Evolutionary conservation across 2,888 invertebrate species (phyloP).

Genomic region (Xanthorhoe spadicearia): DNA sequence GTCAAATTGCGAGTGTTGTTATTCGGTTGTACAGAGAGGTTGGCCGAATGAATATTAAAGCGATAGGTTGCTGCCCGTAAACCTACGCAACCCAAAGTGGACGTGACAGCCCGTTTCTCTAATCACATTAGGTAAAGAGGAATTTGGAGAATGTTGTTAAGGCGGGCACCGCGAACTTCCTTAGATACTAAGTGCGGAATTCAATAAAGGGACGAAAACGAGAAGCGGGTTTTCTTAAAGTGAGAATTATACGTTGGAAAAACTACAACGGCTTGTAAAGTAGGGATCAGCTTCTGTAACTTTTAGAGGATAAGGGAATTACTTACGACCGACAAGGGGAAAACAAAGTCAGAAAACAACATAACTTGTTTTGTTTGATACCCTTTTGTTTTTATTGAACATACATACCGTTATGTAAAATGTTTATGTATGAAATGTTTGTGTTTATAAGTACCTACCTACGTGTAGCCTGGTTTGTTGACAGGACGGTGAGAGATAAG

Average conservation of each 20-base stretch:
- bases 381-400: constrained; percentile 50
- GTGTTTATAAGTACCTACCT: background rate
- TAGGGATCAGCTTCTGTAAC: constrained; percentile 68
- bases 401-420: constrained; percentile 38
- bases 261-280: constrained; percentile 62
- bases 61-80: constrained; percentile 42
- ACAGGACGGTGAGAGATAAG: constrained; percentile 36
- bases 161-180: constrained; percentile 66
- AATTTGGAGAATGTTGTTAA: constrained; percentile 68
- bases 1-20: constrained; percentile 31
- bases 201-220: constrained; percentile 74
- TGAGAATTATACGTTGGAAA: constrained; percentile 77
- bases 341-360: constrained; percentile 73
- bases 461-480: constrained; percentile 35
- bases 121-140: constrained; percentile 64
- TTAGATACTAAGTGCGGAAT: constrained; percentile 71
- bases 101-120: constrained; percentile 54
- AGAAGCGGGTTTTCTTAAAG: constrained; percentile 70
- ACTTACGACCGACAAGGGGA: constrained; percentile 73
- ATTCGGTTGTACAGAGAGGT: constrained; percentile 18
- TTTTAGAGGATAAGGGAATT: constrained; percentile 73
- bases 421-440: constrained; percentile 22
- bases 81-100: constrained; percentile 49
- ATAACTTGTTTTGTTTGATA: constrained; percentile 66
- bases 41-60: constrained; percentile 46